phyloP scores from a whole-genome alignment of 2,113 vertebrate genomes.

The Perca fluviatilis region DNA sequence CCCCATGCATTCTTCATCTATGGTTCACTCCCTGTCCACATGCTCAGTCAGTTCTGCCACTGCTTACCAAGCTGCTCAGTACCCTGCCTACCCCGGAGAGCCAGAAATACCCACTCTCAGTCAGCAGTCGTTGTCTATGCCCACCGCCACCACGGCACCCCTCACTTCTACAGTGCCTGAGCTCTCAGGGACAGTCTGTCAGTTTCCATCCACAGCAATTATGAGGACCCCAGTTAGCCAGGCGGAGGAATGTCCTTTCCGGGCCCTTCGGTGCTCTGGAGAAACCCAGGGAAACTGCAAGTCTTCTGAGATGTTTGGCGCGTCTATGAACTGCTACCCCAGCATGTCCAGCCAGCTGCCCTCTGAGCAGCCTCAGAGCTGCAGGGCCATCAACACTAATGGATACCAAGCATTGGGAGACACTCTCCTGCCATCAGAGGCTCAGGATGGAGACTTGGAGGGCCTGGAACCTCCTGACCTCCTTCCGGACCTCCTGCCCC shows the following conservation, averaged over 20 bases:
- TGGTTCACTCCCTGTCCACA: slow-evolving; percentile 88
- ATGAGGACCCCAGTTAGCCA: slow-evolving; percentile 79
- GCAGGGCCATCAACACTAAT: slow-evolving; percentile 77
- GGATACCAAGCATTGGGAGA: slow-evolving; percentile 92
- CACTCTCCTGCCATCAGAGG: slow-evolving; percentile 88
- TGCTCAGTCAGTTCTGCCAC: slow-evolving; percentile 88
- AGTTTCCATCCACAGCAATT: slow-evolving; percentile 87
- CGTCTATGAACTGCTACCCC: slow-evolving; percentile 88
- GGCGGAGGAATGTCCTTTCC: slow-evolving; percentile 90
- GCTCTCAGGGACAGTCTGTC: slow-evolving; percentile 87
- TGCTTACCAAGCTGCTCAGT: slow-evolving; percentile 88
- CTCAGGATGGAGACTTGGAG: slow-evolving; percentile 89
- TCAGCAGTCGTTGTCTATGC: slow-evolving; percentile 87
- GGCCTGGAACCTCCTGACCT: slow-evolving; percentile 92
- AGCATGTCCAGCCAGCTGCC: slow-evolving; percentile 67
- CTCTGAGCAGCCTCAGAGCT: slow-evolving; percentile 70
- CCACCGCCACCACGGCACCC: slow-evolving; percentile 80
- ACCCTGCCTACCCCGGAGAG: slow-evolving; percentile 91
- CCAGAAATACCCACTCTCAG: slow-evolving; percentile 86
- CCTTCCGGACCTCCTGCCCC: slow-evolving; percentile 92
- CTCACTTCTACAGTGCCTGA: slow-evolving; percentile 81
- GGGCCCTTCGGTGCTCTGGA: slow-evolving; percentile 87
- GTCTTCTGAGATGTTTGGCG: slow-evolving; percentile 91
- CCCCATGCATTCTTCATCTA: slow-evolving; percentile 81
- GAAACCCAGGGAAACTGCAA: slow-evolving; percentile 90